phyloP scores from a whole-genome alignment of 2,797 vertebrate genomes.

The Chanos chanos region DNA sequence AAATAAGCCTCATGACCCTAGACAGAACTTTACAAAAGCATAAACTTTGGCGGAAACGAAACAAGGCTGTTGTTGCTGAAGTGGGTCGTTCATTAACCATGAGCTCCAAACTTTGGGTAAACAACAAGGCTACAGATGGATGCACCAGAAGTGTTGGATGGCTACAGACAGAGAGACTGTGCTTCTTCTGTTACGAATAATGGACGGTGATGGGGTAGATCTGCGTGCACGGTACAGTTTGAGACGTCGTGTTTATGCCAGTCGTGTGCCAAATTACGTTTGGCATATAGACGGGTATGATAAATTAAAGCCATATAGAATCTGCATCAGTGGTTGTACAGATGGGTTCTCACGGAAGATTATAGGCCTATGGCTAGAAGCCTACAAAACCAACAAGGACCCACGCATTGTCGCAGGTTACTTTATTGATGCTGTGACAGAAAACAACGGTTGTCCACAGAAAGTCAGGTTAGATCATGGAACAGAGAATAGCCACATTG shows the following conservation, averaged over 20 bases:
- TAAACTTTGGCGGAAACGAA: constrained; percentile 21
- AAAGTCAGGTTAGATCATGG: background rate
- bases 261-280: background rate
- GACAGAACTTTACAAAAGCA: constrained; percentile 5
- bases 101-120: constrained; percentile 14
- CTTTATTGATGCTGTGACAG: constrained; percentile 1
- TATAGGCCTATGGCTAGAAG: background rate
- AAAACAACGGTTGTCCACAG: background rate
- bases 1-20: constrained; percentile 3
- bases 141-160: background rate
- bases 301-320: constrained; percentile 10
- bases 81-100: constrained; percentile 16
- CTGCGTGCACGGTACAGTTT: background rate
- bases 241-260: background rate
- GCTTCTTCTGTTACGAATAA: background rate
- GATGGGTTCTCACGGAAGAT: background rate
- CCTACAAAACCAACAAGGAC: background rate
- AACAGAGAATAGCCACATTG: background rate
- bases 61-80: constrained; percentile 11
- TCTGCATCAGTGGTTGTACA: constrained; percentile 6
- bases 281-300: constrained; percentile 2
- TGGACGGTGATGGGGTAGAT: background rate
- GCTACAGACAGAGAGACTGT: background rate
- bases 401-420: background rate
- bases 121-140: constrained; percentile 2